Evolutionary conservation across 2,888 invertebrate species (phyloP).

Genomic region (Camptogramma bilineatum): DNA sequence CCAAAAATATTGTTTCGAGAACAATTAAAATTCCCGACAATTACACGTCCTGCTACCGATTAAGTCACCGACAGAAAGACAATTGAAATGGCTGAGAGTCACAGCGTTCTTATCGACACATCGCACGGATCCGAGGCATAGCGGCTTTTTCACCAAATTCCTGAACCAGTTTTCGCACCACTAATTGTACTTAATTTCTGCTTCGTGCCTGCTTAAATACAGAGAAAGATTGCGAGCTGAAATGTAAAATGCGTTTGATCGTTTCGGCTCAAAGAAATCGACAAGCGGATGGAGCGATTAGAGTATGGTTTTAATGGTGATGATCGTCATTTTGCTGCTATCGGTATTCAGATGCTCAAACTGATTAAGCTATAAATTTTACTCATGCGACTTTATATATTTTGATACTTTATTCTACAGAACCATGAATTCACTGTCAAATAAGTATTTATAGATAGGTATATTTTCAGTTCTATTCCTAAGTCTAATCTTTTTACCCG

Average conservation of each 20-base stretch:
- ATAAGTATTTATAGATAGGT: no score
- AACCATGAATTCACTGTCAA: no score
- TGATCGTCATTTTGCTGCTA: conserved; percentile 18
- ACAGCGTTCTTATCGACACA: conserved; percentile 71
- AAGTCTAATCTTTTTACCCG: no score
- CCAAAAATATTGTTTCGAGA: conserved; percentile 20
- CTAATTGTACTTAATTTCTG: conserved; percentile 81
- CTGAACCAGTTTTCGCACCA: conserved; percentile 71
- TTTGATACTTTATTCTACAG: neutral
- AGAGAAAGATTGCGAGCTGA: conserved; percentile 61
- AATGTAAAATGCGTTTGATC: conserved; percentile 40
- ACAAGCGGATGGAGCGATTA: conserved; percentile 36
- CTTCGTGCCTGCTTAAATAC: conserved; percentile 80
- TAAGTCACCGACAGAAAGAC: conserved; percentile 43
- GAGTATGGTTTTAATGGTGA: conserved; percentile 26
- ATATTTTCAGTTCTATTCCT: no score
- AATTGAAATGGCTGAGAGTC: conserved; percentile 38
- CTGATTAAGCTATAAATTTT: conserved; percentile 35
- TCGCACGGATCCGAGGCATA: conserved; percentile 66
- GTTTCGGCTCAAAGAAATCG: conserved; percentile 39
- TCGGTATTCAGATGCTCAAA: conserved; percentile 23
- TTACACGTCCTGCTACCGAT: conserved; percentile 41
- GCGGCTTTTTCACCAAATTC: conserved; percentile 72
- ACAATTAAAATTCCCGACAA: conserved; percentile 36
- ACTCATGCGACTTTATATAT: neutral